Evolutionary conservation across 2,888 invertebrate genomes (phyloP).

Genomic region (Lutraria lutraria): DNA sequence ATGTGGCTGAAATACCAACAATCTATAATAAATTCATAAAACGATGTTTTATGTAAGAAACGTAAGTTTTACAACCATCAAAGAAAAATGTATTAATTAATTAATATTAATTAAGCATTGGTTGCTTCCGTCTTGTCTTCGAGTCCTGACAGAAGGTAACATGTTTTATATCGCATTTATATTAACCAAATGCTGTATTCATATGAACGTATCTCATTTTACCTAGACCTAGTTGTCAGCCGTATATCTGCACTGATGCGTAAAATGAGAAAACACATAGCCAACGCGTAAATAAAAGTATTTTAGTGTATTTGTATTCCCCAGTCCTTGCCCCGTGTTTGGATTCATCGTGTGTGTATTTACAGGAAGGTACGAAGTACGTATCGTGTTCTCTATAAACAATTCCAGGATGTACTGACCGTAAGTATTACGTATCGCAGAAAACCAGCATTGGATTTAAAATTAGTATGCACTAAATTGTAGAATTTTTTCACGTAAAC

Average conservation of each 20-base stretch:
- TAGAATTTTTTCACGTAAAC: not conserved
- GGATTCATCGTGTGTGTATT: constrained; percentile 3
- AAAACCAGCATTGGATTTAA: not conserved
- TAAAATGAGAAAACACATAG: not conserved
- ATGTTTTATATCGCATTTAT: not conserved
- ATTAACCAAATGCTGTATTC: not conserved
- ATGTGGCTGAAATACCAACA: too few relatives aligned
- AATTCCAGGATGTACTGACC: not conserved
- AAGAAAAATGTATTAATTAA: too few relatives aligned
- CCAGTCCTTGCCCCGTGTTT: not conserved
- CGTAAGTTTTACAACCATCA: too few relatives aligned
- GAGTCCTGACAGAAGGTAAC: too few relatives aligned
- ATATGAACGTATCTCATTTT: not conserved
- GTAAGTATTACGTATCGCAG: not conserved
- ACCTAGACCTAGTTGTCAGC: not conserved
- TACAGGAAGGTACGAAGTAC: not conserved
- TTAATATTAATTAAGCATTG: too few relatives aligned
- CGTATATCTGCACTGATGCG: not conserved
- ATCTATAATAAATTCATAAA: too few relatives aligned
- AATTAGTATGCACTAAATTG: not conserved
- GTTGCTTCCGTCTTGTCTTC: too few relatives aligned
- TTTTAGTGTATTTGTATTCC: not conserved
- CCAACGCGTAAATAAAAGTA: not conserved
- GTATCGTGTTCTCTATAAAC: not conserved
- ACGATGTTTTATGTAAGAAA: too few relatives aligned